phyloP scores from a whole-genome alignment of 2,888 invertebrate species.

The Lasioglossum malachurum region DNA sequence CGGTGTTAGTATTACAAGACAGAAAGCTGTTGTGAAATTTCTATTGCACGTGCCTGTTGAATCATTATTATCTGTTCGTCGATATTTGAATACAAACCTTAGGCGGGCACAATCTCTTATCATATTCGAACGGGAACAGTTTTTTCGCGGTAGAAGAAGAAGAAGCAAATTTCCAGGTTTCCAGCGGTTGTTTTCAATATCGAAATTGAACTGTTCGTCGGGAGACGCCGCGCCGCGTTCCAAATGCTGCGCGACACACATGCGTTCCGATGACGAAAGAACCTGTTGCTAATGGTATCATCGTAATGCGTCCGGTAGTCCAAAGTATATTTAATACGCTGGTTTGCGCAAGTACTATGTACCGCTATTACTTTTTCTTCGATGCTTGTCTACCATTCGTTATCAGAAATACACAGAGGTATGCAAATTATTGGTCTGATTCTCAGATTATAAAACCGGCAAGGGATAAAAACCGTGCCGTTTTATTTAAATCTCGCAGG shows the following conservation, averaged over 20 bases:
- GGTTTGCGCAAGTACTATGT: constrained; percentile 28
- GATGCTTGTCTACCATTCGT: constrained; percentile 33
- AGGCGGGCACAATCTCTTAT: constrained; percentile 15
- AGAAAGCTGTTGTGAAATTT: constrained; percentile 33
- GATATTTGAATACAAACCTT: constrained; percentile 15
- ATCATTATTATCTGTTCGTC: constrained; percentile 23
- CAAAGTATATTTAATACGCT: constrained; percentile 33
- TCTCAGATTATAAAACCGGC: background rate
- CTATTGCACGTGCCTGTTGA: constrained; percentile 25
- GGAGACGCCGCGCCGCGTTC: constrained; percentile 43
- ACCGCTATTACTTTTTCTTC: constrained; percentile 35
- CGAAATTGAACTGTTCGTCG: constrained; percentile 46
- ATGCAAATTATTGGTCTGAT: background rate
- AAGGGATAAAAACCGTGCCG: background rate
- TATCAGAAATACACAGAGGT: constrained; percentile 7
- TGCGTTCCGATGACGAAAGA: background rate
- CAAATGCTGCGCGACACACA: constrained; percentile 1
- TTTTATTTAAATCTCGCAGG: background rate
- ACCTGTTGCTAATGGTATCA: constrained; percentile 32
- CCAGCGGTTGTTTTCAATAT: constrained; percentile 3
- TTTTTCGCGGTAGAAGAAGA: constrained; percentile 9
- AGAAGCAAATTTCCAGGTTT: background rate
- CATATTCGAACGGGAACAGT: constrained; percentile 5
- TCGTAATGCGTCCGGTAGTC: constrained; percentile 36
- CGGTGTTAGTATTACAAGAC: background rate